Conservation (phyloP, 2,113 vertebrate genomes). For the Oreocharis arfaki region DNA sequence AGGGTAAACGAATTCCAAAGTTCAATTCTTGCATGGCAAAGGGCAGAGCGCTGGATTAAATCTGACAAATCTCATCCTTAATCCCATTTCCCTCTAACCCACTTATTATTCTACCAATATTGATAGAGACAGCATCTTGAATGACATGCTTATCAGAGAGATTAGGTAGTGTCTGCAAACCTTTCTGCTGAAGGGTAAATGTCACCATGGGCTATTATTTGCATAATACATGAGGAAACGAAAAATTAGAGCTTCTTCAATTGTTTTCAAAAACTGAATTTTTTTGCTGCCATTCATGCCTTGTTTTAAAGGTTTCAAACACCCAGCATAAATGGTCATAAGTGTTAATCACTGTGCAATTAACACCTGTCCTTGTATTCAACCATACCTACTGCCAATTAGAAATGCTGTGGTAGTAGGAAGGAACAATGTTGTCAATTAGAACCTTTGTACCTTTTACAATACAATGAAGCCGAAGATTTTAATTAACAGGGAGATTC, state of each 20-base stretch:
- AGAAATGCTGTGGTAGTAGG: conserved; percentile 11
- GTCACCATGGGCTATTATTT: not conserved
- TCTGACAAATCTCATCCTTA: not conserved
- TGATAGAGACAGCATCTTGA: not conserved
- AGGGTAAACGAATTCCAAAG: not conserved
- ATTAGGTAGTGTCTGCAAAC: not conserved
- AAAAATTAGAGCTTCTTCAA: not conserved
- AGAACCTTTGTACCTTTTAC: not conserved
- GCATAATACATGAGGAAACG: not conserved
- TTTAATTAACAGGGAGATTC: not conserved
- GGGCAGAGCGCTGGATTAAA: not conserved
- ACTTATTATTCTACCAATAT: not conserved
- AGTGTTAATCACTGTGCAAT: not conserved
- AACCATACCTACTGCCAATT: not conserved
- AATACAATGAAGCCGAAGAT: not conserved
- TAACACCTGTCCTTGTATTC: not conserved
- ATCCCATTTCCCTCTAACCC: not conserved
- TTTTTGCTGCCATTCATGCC: not conserved
- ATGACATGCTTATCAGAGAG: not conserved
- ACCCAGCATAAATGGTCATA: not conserved
- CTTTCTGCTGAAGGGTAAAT: not conserved
- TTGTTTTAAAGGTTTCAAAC: not conserved
- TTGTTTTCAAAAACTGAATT: rapidly evolving
- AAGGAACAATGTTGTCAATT: conserved; percentile 23
- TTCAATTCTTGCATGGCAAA: not conserved